Evolutionary conservation across 2,797 vertebrate genomes (phyloP).

Genomic region (Silurus aristotelis): DNA sequence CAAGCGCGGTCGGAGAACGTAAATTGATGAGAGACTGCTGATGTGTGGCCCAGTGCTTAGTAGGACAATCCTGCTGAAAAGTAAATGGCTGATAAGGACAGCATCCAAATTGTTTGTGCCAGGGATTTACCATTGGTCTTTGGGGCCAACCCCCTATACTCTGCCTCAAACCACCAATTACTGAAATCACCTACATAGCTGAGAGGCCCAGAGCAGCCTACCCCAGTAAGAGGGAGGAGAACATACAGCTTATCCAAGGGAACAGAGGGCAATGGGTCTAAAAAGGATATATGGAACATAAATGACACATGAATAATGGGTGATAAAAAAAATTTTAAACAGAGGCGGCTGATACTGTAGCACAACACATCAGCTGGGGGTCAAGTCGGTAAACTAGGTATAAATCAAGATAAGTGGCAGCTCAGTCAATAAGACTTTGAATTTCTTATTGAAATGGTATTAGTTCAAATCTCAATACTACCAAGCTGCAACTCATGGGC

Average conservation of each 20-base stretch:
- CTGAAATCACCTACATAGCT: background rate
- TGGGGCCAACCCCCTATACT: background rate
- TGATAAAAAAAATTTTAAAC: background rate
- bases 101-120: background rate
- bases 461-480: too few species aligned
- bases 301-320: background rate
- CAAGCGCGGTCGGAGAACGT: background rate
- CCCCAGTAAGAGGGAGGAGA: background rate
- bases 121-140: background rate
- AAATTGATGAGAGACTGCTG: background rate
- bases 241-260: background rate
- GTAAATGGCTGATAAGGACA: background rate
- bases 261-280: background rate
- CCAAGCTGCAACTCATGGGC: too few species aligned
- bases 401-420: background rate
- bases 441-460: too few species aligned
- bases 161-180: background rate
- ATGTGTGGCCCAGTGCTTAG: background rate
- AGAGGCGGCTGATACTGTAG: background rate
- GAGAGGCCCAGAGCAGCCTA: background rate
- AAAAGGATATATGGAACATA: background rate
- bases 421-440: too few species aligned
- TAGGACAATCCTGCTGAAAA: background rate
- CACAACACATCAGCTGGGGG: background rate
- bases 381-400: background rate